Percentiles rank a stretch among this genome's conserved stretches.
Evolutionary conservation across 2,797 vertebrate species (phyloP).

Genomic region (Dicrostonyx torquatus): DNA sequence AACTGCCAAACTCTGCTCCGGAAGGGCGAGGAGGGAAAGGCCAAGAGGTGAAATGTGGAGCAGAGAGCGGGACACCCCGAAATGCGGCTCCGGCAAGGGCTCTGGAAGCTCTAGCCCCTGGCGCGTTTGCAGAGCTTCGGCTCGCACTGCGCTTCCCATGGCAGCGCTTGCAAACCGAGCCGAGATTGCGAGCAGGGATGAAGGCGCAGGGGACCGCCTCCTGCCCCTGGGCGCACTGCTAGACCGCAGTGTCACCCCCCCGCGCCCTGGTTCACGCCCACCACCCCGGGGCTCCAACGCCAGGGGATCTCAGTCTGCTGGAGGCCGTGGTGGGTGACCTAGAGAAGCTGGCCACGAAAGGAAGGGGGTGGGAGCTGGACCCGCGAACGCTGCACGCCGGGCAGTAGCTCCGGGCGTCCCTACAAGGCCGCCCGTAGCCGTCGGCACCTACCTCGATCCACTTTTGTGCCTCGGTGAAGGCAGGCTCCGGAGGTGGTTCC

Average conservation of each 20-base stretch:
- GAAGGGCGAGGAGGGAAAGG: not conserved
- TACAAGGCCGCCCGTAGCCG: constrained; percentile 34
- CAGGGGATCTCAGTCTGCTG: not conserved
- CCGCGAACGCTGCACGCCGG: not conserved
- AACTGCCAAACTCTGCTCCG: not conserved
- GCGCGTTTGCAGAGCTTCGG: constrained; percentile 54
- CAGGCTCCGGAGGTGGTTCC: constrained; percentile 89
- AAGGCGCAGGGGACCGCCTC: not conserved
- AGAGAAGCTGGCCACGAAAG: not conserved
- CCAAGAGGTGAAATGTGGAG: not conserved
- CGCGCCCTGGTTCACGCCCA: not conserved
- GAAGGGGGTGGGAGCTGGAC: not conserved
- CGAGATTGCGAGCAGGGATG: constrained; percentile 37
- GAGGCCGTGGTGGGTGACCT: not conserved
- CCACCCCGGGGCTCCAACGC: not conserved
- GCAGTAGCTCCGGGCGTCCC: not conserved
- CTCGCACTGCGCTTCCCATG: not conserved
- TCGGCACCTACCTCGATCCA: constrained; percentile 95
- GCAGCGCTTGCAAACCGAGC: constrained; percentile 53
- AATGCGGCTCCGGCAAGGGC: constrained; percentile 1
- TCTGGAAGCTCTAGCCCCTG: not conserved
- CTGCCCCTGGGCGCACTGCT: not conserved
- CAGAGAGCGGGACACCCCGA: not conserved
- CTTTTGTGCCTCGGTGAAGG: constrained; percentile 94
- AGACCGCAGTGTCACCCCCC: constrained; percentile 27